phyloP scores from a whole-genome alignment of 1,140 invertebrate species.

The Elysia chlorotica region DNA sequence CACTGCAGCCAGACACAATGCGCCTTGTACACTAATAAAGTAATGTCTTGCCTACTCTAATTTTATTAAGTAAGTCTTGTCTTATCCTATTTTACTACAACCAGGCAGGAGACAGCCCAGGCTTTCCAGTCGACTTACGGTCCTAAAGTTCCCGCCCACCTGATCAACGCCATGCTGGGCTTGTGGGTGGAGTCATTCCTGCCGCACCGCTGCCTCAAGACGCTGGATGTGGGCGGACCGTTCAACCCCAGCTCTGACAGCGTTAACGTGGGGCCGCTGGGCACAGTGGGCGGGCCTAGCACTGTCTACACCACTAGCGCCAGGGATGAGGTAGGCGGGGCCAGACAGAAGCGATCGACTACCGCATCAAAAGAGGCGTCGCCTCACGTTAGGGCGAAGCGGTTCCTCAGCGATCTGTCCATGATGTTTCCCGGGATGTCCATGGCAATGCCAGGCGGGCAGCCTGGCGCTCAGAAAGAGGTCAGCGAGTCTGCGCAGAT shows the following conservation, averaged over 20 bases:
- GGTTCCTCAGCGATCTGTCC: neutral
- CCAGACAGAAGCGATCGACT: neutral
- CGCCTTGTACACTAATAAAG: too few species aligned
- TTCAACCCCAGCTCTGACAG: too few species aligned
- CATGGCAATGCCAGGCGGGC: neutral
- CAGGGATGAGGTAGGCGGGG: neutral
- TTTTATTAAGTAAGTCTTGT: too few species aligned
- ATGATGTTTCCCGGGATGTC: neutral
- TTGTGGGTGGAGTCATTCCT: neutral
- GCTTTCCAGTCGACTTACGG: too few species aligned
- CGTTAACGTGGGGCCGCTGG: too few species aligned
- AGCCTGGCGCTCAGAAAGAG: neutral
- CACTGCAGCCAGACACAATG: too few species aligned
- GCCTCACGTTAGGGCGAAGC: neutral
- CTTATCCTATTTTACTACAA: too few species aligned
- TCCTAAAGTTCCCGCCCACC: neutral
- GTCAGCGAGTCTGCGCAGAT: constrained; percentile 8
- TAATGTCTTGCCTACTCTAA: too few species aligned
- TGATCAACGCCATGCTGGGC: too few species aligned
- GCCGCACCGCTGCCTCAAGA: neutral
- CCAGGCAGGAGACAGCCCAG: too few species aligned
- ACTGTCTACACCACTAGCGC: neutral
- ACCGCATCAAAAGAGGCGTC: neutral
- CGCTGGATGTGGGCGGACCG: neutral
- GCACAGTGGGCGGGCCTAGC: neutral